A percentile compares a stretch with the other conserved stretches of the same genome.
These are phyloP conservation scores for Columba livia DNA, from an alignment of 2,113 vertebrate species.

Conservation along the genomic window DNA sequence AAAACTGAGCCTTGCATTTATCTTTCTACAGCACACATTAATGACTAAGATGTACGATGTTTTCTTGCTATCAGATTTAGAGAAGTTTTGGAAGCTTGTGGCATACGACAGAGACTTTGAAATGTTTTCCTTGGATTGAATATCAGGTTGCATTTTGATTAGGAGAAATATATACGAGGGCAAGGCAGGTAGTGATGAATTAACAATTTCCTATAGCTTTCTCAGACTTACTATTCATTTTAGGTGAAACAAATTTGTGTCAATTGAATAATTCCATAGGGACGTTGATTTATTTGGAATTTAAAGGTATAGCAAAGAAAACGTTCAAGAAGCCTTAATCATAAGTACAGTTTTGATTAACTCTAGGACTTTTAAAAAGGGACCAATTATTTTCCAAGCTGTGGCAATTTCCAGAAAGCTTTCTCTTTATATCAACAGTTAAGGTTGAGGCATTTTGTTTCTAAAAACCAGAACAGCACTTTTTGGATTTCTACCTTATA, in stretches of 20 bases:
- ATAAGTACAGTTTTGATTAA: not conserved
- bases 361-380: not conserved
- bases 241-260: constrained; percentile 47
- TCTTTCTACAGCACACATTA: not conserved
- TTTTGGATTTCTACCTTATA: not conserved
- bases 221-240: constrained; percentile 43
- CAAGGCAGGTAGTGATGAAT: constrained; percentile 53
- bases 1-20: constrained; percentile 24
- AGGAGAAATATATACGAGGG: not conserved
- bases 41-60: not conserved
- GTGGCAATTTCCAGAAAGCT: not conserved
- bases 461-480: not conserved
- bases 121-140: constrained; percentile 49
- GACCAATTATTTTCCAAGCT: not conserved
- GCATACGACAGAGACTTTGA: not conserved
- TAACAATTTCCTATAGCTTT: constrained; percentile 50
- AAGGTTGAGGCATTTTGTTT: not conserved
- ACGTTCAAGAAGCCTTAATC: not conserved
- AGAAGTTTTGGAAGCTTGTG: constrained; percentile 28
- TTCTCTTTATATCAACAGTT: not conserved
- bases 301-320: constrained; percentile 21
- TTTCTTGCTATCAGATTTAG: constrained; percentile 27
- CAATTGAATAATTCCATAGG: constrained; percentile 40
- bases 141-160: constrained; percentile 54
- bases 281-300: constrained; percentile 22